Evolutionary conservation across 2,888 invertebrate species (phyloP).

Genomic region (Hemicrepidius hirtus): DNA sequence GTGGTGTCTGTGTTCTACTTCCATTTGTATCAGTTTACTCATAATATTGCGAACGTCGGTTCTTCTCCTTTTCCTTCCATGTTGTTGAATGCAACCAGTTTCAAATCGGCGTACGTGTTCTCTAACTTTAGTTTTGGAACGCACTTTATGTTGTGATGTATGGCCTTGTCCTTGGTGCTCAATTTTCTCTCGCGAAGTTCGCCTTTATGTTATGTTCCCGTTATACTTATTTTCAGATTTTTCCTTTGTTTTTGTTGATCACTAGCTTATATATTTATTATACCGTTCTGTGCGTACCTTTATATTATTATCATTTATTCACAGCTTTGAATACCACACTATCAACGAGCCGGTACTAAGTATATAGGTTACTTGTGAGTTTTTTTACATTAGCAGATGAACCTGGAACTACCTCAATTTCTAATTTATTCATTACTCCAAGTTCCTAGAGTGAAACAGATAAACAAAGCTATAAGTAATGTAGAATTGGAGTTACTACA

Average conservation of each 20-base stretch:
- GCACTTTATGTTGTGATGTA: background rate
- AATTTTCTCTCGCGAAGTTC: background rate
- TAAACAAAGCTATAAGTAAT: no score
- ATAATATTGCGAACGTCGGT: background rate
- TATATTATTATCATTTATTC: conserved; percentile 1
- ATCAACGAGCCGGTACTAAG: background rate
- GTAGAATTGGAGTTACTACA: no score
- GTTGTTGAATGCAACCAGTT: background rate
- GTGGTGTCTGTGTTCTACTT: background rate
- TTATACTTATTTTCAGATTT: conserved; percentile 5
- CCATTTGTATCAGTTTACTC: background rate
- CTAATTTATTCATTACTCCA: no score
- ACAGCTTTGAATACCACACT: background rate
- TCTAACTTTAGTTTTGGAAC: background rate
- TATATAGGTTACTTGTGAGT: no score
- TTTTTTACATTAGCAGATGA: no score
- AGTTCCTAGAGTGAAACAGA: no score
- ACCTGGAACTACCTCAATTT: no score
- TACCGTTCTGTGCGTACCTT: background rate
- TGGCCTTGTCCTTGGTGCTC: background rate
- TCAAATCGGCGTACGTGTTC: background rate
- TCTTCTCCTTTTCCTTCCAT: background rate
- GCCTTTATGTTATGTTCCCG: background rate
- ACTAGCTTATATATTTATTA: background rate
- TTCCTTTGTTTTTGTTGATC: background rate